These are phyloP conservation scores for Melanotaenia nigrans DNA, from an alignment of 2,797 vertebrate species.

Conservation along the genomic window DNA sequence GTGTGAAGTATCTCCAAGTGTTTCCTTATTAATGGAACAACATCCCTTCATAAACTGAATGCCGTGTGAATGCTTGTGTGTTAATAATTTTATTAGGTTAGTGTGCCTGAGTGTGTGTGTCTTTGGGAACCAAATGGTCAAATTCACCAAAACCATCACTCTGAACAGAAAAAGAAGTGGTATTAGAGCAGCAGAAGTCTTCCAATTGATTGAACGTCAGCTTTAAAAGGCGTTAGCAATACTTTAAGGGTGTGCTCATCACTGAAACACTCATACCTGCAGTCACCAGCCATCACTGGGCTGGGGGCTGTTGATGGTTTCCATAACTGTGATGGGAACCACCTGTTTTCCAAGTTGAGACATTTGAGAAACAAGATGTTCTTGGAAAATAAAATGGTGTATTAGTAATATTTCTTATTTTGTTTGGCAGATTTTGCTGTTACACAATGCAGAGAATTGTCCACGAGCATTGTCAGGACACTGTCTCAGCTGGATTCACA, in stretches of 20 bases:
- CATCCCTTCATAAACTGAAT: constrained; percentile 25
- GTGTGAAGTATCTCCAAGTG: constrained; percentile 41
- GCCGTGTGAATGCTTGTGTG: constrained; percentile 11
- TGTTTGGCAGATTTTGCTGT: constrained; percentile 1
- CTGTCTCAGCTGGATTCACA: background rate
- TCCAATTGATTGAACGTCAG: constrained; percentile 31
- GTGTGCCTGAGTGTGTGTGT: background rate
- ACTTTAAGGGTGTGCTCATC: background rate
- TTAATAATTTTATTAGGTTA: background rate
- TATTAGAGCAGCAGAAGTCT: constrained; percentile 20
- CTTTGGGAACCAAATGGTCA: constrained; percentile 38
- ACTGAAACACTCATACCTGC: constrained; percentile 5
- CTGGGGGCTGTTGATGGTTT: background rate
- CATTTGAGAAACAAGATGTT: constrained; percentile 2
- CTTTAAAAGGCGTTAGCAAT: constrained; percentile 20
- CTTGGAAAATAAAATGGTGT: background rate
- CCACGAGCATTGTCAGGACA: background rate
- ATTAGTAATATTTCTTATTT: constrained; percentile 2
- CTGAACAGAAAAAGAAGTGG: constrained; percentile 30
- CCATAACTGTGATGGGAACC: background rate
- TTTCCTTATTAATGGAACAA: constrained; percentile 63
- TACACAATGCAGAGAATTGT: constrained; percentile 3
- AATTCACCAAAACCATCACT: constrained; percentile 32
- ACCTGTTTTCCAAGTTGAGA: constrained; percentile 7
- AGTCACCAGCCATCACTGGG: background rate